Evolutionary conservation across 35 echinoderm and acorn worm genomes (phyloP), one percentile per base, ranked within the genome.

Genomic region (Lytechinus variegatus): DNA sequence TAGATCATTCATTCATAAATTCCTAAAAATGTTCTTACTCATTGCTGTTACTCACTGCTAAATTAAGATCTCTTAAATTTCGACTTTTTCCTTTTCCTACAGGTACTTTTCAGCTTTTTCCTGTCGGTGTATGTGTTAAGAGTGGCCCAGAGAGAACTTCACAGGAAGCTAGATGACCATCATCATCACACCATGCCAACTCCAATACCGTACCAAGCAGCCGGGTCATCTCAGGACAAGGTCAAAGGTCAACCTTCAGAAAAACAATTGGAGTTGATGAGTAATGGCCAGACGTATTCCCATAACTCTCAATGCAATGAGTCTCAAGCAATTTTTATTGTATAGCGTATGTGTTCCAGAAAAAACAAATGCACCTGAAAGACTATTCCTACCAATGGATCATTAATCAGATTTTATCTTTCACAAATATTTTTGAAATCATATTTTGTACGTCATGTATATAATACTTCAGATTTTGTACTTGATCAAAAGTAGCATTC

Each of bases 51-150:
- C n/a, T n/a, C n/a, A n/a, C n/a, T n/a, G n/a, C n/a, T n/a, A 13
- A 58, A 58, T 58, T 58, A 58, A 58, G 56, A 58, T 9, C 56
- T 79, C 19, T 79, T 79, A 5, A 79, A 79, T 79, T 90, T 52
- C 33, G 0, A 11, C 10, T 52, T 8, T 90, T 29, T 57, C n/a
- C 11, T 54, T 24, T 56, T 93, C 55, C 8, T 33, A 9, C 53
- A 93, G 92, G 92, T 93, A 57, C 53, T 93, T 93, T 54, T 93
- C 92, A 93, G 92, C n/a, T 93, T 93, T 57, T 8, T 24, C 21
- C 92, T 93, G 55, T 93, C 92, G 57, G 92, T 57, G 10, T 93
- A 93, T 21, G 92, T 93, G 29, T 54, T 93, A 19, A 93, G 55
- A 54, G 12, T 93, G 54, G 92, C 92, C 5, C 92, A 93, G 55